Evolutionary conservation across 2,888 invertebrate species (phyloP).

Genomic region (Lepidocyrtoides sp.): DNA sequence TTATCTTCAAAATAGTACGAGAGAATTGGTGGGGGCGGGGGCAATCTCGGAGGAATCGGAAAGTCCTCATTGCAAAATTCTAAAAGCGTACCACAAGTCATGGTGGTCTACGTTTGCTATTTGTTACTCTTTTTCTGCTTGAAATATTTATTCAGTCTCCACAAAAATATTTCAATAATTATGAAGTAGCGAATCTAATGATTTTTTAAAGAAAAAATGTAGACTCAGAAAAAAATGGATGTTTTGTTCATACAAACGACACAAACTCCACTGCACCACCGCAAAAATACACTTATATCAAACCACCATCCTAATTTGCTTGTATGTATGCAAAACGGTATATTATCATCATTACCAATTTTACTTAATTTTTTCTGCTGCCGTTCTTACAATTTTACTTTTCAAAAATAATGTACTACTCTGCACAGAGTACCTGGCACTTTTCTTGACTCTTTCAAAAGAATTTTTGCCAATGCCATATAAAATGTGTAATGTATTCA

Average conservation of each 20-base stretch:
- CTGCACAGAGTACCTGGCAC: no score
- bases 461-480: neutral
- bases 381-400: constrained; percentile 5
- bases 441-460: constrained; percentile 6
- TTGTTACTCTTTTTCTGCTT: neutral
- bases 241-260: neutral
- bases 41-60: constrained; percentile 75
- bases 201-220: no score
- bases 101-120: constrained; percentile 47
- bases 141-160: neutral
- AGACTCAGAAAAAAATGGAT: no score
- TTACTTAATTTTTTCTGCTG: neutral
- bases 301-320: constrained; percentile 38
- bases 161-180: neutral
- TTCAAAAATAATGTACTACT: no score
- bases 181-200: neutral
- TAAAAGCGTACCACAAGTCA: constrained; percentile 74
- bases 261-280: neutral
- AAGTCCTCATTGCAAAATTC: constrained; percentile 77
- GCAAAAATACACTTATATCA: neutral
- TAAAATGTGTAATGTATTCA: neutral
- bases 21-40: constrained; percentile 84
- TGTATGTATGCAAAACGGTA: neutral
- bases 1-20: constrained; percentile 75
- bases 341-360: neutral